Evolutionary conservation across 2,888 invertebrate genomes (phyloP).

Genomic region (Trypoxylon attenuatum): DNA sequence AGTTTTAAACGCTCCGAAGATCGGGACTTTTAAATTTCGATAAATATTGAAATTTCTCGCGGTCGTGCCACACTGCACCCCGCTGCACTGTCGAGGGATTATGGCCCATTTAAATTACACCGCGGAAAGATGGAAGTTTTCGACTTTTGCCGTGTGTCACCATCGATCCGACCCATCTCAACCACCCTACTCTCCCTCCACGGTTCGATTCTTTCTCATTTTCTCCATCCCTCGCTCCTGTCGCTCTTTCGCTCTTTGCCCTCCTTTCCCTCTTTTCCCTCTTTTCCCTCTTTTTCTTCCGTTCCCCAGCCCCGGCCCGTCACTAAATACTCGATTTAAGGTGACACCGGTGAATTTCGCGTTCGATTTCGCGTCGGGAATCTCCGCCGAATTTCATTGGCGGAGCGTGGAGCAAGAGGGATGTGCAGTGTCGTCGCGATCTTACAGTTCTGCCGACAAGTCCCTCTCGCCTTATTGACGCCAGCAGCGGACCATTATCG

Average conservation of each 20-base stretch:
- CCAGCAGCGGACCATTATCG: neutral
- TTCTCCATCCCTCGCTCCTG: neutral
- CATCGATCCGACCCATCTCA: neutral
- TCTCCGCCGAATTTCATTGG: neutral
- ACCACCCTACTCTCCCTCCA: too few species aligned
- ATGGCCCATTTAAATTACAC: neutral
- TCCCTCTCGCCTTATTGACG: neutral
- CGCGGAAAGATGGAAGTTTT: neutral
- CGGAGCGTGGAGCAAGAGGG: neutral
- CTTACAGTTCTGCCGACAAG: neutral
- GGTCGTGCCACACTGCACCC: conserved; percentile 18
- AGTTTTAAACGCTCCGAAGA: conserved; percentile 68
- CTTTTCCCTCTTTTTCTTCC: neutral
- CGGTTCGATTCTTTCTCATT: neutral
- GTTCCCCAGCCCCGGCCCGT: neutral
- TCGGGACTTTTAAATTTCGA: conserved; percentile 69
- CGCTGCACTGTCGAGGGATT: conserved; percentile 25
- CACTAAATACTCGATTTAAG: neutral
- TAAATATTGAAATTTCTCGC: conserved; percentile 68
- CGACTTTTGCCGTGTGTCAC: neutral
- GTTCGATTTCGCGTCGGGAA: neutral
- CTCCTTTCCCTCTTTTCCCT: neutral
- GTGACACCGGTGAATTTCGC: neutral
- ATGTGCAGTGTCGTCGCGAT: neutral
- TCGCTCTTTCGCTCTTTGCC: neutral